Base-by-base conservation (phyloP, 2,888 invertebrate species). In the Ichneumoninae sp. region DNA sequence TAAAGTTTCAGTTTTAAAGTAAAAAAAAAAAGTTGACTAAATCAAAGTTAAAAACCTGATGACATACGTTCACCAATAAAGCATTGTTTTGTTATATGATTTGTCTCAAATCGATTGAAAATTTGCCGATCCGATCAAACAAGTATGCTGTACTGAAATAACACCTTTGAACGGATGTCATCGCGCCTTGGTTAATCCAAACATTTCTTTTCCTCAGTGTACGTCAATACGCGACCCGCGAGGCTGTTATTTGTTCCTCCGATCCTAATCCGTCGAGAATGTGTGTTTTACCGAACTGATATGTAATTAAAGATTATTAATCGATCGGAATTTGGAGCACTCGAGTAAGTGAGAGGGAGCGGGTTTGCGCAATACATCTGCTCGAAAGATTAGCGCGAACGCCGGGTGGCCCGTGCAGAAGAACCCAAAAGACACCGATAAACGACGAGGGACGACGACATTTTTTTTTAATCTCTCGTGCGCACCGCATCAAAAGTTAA, bases 321-420 rank as follows among this genome's bases (percentile, higher is more conserved):
- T 78, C 60, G 33, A 65, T 83, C 60, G 83, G 76, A 80, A 83
- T 85, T 79, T 85, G 85, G 79, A 85, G 66, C 82, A 80, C 76
- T 47, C 33, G 47, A 36, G 5, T 7, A 33, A 10, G 13, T 16
- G 70, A 40, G 16, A 66, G n/a, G 52, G 6, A 50, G 33, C 54
- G 78, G 19, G 57, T 82, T 60, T 82, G 79, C 71, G 82, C 79
- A 80, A 82, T 76, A 66, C 50, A 60, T 71, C 36, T 66, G 47
- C n/a, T 57, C 40, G 47, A 57, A 44, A 85, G 82, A 82, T 82
- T 85, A 76, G 75, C 76, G 52, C 44, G 79, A 73, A 66, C 54
- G 71, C 47, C 74, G 22, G 13, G 60, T 60, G 44, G 16, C 26
- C 26, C 40, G 52, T 26, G 44, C 73, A 68, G 68, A 81, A 57